Conservation (phyloP, 2,888 invertebrate species). For the Caenorhabditis angaria region DNA sequence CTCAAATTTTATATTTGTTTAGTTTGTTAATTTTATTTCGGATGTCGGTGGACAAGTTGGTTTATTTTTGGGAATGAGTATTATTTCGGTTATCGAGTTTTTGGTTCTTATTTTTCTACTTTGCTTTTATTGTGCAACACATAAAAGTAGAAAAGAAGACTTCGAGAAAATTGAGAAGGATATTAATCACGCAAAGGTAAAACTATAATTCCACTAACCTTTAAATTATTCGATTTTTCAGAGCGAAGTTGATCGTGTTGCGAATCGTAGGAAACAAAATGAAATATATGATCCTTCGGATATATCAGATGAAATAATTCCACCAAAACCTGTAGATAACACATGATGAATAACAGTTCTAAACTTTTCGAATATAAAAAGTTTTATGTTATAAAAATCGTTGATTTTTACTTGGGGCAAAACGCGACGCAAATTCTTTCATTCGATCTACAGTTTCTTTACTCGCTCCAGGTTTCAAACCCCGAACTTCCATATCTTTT, state of each 20-base stretch:
- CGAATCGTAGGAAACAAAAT: conserved; percentile 26
- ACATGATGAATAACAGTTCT: conserved; percentile 19
- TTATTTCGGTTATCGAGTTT: conserved; percentile 54
- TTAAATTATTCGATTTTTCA: conserved; percentile 4
- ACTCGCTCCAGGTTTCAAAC: conserved; percentile 38
- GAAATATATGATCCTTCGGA: conserved; percentile 26
- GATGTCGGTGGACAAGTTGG: conserved; percentile 74
- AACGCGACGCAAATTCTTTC: conserved; percentile 27
- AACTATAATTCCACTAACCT: neutral
- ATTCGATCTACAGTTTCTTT: conserved; percentile 38
- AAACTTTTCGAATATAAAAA: neutral
- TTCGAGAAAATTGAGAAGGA: conserved; percentile 46
- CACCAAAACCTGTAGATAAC: conserved; percentile 32
- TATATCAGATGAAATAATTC: conserved; percentile 24
- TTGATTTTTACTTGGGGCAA: conserved; percentile 34
- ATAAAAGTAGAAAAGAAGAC: conserved; percentile 44
- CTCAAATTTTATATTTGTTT: conserved; percentile 20
- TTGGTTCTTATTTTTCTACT: conserved; percentile 49
- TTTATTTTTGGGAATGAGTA: conserved; percentile 71
- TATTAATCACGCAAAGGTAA: conserved; percentile 35
- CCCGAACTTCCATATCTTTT: conserved; percentile 58
- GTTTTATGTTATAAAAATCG: conserved; percentile 26
- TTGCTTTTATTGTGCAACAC: conserved; percentile 49
- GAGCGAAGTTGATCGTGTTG: conserved; percentile 28
- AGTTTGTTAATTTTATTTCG: conserved; percentile 73